Evolutionary conservation across 2,888 invertebrate species (phyloP).

Genomic region (Drosophila mercatorum): DNA sequence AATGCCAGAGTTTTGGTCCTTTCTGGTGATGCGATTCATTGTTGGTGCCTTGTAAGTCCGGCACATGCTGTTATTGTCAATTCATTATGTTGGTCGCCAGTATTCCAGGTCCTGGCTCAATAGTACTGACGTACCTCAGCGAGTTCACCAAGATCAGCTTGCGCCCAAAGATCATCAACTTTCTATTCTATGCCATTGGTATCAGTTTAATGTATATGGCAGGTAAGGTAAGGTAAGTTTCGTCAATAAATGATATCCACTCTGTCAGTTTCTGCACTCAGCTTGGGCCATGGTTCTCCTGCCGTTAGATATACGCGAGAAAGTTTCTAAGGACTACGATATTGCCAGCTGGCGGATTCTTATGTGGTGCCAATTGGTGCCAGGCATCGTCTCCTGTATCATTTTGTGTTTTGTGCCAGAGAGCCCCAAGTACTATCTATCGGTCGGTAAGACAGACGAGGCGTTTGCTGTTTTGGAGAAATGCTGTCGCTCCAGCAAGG

Average conservation of each 20-base stretch:
- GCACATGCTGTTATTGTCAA: background rate
- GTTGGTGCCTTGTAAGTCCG: slow-evolving; percentile 40
- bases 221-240: slow-evolving; percentile 15
- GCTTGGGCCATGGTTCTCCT: slow-evolving; percentile 21
- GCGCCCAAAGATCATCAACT: slow-evolving; percentile 28
- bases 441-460: slow-evolving; percentile 11
- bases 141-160: slow-evolving; percentile 38
- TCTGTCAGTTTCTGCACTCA: slow-evolving; percentile 5
- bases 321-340: background rate
- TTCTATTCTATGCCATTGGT: slow-evolving; percentile 24
- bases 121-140: slow-evolving; percentile 36
- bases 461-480: slow-evolving; percentile 32
- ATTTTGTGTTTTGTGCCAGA: slow-evolving; percentile 34
- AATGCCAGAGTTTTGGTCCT: slow-evolving; percentile 47
- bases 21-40: slow-evolving; percentile 30
- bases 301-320: slow-evolving; percentile 1
- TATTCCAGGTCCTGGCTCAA: slow-evolving; percentile 28
- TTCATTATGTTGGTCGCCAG: slow-evolving; percentile 16
- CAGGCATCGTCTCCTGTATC: slow-evolving; percentile 31
- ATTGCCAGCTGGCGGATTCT: slow-evolving; percentile 39
- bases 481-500: slow-evolving; percentile 39
- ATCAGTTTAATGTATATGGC: slow-evolving; percentile 42
- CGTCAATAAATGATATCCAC: background rate
- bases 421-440: slow-evolving; percentile 47
- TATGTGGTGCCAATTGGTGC: slow-evolving; percentile 23